Evolutionary conservation across 2,113 vertebrate species (phyloP).

Genomic region (Lontra canadensis): DNA sequence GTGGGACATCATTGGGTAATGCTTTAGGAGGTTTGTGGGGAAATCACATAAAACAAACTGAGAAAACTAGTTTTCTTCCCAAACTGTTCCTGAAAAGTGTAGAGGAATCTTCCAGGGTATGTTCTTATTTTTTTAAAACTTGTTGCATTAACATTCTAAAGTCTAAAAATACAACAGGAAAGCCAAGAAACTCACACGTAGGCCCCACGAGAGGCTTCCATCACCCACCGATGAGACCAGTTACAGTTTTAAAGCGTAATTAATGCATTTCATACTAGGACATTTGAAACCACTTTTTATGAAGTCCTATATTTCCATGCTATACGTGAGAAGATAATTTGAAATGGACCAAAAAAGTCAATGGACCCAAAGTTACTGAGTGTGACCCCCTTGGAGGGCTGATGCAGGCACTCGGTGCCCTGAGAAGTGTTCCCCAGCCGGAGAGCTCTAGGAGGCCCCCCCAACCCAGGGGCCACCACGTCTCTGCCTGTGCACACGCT

Average conservation of each 20-base stretch:
- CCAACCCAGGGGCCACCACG: too few species aligned
- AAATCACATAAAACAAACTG: slow-evolving; percentile 52
- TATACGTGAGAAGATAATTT: background rate
- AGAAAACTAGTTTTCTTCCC: slow-evolving; percentile 58
- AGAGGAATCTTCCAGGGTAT: background rate
- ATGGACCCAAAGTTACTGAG: background rate
- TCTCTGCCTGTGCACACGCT: background rate
- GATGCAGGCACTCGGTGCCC: background rate
- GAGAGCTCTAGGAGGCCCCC: background rate
- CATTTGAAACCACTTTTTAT: background rate
- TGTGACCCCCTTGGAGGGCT: background rate
- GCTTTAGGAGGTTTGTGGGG: slow-evolving; percentile 55
- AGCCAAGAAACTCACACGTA: background rate
- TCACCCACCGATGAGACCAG: background rate
- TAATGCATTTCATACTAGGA: background rate
- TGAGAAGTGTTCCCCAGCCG: background rate
- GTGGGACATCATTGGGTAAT: slow-evolving; percentile 52
- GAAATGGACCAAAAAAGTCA: background rate
- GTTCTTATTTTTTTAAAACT: slow-evolving; percentile 44
- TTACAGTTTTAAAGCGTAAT: slow-evolving; percentile 20
- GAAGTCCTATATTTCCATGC: background rate
- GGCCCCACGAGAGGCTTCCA: background rate
- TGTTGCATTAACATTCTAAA: slow-evolving; percentile 1
- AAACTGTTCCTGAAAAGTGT: slow-evolving; percentile 48
- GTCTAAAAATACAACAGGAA: slow-evolving; percentile 7